Base-by-base conservation (phyloP, 2,888 invertebrate genomes). In the Fissipunctia ypsillon region DNA sequence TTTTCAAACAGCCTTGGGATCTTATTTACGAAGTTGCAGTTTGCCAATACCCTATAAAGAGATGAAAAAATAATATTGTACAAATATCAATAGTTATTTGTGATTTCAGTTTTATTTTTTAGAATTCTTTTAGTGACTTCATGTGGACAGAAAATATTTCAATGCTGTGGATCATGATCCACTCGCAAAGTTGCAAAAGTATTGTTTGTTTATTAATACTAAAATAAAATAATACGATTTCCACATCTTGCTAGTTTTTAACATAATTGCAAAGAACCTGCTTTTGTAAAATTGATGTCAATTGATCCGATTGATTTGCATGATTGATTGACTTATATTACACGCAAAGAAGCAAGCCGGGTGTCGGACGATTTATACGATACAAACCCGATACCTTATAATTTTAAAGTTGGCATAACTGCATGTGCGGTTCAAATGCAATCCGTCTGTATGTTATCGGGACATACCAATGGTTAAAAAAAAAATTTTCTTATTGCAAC, bases 61-160 rank as follows among this genome's bases (percentile, higher is more conserved):
- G 31, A 59, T 69, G 25, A 52, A 70, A 77, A 63, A 77, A 54
- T 69, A 77, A 43, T 77, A 67, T 48, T 69, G 41, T 78, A 61
- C 38, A 50, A 78, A 66, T n/a, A 57, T 43, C 60, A 48, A 65
- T 61, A 69, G 64, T 43, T 68, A 35, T 48, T 64, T 65, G 48
- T 45, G 73, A 70, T 61, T 48, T 52, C 50, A 59, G 48, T 77
- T 78, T 69, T 77, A 76, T 45, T 41, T 69, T 59, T 77, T 64
- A 52, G 38, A 41, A 48, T 57, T 68, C 0, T 60, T 69, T 64
- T 52, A 10, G 41, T 35, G 25, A 60, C 22, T 50, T 52, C 28
- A 64, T 50, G 35, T 64, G 31, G 57, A 6, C n/a, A 48, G n/a
- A 28, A 50, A 28, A 41, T 67, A 50, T 56, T 28, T 45, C 31